Base-by-base conservation (phyloP, 2,888 invertebrate species). In the Microdon myrmicae region DNA sequence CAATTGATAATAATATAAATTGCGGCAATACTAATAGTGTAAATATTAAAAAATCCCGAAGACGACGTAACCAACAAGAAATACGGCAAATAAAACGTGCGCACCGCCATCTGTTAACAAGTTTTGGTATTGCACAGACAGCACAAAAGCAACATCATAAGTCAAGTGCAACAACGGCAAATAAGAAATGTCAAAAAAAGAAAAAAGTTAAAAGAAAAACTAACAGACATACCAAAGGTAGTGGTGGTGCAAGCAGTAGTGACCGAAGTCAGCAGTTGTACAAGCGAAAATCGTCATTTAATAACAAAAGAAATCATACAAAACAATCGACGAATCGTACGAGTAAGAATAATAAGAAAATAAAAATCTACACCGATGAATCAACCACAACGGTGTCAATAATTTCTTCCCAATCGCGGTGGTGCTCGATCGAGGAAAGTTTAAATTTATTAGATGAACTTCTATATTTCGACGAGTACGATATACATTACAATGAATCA, bases 371-470 rank as follows among this genome's bases (percentile, higher is more conserved):
- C 28, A 58, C 58, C 51, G 64, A 55, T 56, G 61, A 67, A 54
- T 68, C 54, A 54, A 54, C 25, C 49, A 58, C 64, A 47, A 64
- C 58, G 56, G 64, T 58, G 10, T 78, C 78, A 22, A 72, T 72
- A 56, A 69, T 75, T 47, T 78, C 77, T 16, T 77, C 77, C 38
- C 73, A 76, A 68, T 75, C 75, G 38, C 71, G 75, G 61, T 77
- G 77, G 77, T 69, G 76, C 67, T 78, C 78, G 49, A 77, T 77
- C 29, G 77, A 77, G 66, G 78, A 76, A 32, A 77, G 73, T 67
- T 58, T 77, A 19, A 73, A 77, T 70, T 71, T 76, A 48, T 71
- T 77, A 49, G 77, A 78, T 53, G 71, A 75, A 56, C 66, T 77
- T 23, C 70, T 77, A n/a, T 77, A 74, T 64, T 75, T 73, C 72